Conservation (phyloP, 2,888 invertebrate species). For the Acleris cristana region DNA sequence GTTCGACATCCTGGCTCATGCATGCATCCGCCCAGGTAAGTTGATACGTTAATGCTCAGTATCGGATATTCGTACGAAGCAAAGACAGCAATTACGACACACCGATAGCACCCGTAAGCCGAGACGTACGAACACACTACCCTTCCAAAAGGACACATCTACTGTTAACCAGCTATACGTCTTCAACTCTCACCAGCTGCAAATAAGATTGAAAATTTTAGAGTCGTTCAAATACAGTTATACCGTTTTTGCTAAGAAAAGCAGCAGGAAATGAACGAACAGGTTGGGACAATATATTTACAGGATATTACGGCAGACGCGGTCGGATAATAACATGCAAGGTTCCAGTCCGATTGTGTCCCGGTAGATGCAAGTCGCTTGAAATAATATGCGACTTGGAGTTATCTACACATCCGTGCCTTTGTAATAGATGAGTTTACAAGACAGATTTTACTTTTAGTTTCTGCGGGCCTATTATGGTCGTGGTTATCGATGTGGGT, state of each 20-base stretch:
- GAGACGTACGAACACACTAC: neutral
- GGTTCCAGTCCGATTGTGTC: neutral
- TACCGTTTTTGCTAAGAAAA: no score
- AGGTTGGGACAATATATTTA: conserved; percentile 36
- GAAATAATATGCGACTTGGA: neutral
- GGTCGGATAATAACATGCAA: conserved; percentile 27
- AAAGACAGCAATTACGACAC: conserved; percentile 26
- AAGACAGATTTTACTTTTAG: no score
- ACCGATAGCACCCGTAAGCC: conserved; percentile 6
- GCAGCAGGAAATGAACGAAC: conserved; percentile 33
- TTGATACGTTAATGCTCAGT: conserved; percentile 6
- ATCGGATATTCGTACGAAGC: conserved; percentile 11
- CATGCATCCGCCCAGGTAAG: conserved; percentile 2
- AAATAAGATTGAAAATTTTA: no score
- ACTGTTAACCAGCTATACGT: no score
- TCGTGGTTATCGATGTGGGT: no score
- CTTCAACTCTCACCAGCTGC: no score
- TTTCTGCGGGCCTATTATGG: no score
- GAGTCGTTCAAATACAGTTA: no score
- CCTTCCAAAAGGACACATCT: neutral
- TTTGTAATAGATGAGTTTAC: no score
- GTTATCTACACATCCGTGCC: neutral
- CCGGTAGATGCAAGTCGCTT: neutral
- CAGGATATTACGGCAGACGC: conserved; percentile 29
- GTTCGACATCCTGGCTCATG: neutral